Evolutionary conservation across 2,797 vertebrate genomes (phyloP), one percentile per base, ranked within the genome.

Genomic region (Acrocephalus scirpaceus): DNA sequence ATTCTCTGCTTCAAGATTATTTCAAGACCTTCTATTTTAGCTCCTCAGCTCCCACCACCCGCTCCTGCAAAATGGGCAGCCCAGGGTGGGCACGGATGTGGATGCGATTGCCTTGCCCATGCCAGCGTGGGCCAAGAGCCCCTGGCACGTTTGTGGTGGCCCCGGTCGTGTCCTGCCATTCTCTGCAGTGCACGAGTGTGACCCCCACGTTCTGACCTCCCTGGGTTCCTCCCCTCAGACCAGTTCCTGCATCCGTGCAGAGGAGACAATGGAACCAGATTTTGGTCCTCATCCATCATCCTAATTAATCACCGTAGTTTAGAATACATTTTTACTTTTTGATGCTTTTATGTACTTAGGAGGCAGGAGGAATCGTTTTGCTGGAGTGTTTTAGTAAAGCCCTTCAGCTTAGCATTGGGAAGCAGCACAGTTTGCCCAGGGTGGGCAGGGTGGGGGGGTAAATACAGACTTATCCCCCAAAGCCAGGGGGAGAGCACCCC

Each of bases 291-390:
- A 56, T 78, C 93, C 82, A 36, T 89, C 91, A 77, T 82, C 71
- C 75, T 92, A 82, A 94, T 94, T 88, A 94, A 95, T 95, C 67
- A 16, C 69, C 11, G 1, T 9, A 22, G 16, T 82, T 69, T 81
- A 70, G 70, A 78, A 54, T 57, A 32, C 30, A 4, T 79, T 89
- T 93, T 77, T 84, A 69, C 40, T 96, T 95, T 86, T 85, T 72
- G 86, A 66, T 96, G 92, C 81, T 96, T 97, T 94, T 76, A 73
- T 77, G 91, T 92, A 70, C 94, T 96, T 92, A 96, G 71, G 89
- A 86, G 86, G 66, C 75, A n/a, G 94, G 86, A 70, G 38, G 57
- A 93, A 67, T 71, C 5, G 32, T 32, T 92, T 80, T 67, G 92
- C 92, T 75, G 86, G 42, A 65, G 78, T 75, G 78, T 75, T 86